These are phyloP conservation scores for Corynorhinus townsendii DNA, from an alignment of 2,113 vertebrate genomes.

Conservation along the genomic window DNA sequence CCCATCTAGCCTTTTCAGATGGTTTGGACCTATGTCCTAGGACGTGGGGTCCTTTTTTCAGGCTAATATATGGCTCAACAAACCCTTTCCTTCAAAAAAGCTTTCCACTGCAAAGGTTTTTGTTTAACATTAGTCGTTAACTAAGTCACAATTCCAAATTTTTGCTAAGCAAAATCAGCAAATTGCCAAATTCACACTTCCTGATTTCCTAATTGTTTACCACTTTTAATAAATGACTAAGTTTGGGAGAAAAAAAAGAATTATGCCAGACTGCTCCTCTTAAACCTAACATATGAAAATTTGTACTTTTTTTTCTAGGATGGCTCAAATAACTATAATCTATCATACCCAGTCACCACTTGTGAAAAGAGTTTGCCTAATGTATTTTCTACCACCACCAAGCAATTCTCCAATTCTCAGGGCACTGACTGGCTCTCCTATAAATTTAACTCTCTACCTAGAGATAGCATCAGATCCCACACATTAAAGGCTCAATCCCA, in stretches of 20 bases:
- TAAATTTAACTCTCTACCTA: background rate
- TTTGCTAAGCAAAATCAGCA: constrained; percentile 15
- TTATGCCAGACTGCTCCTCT: background rate
- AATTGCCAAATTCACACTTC: constrained; percentile 21
- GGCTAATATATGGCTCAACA: background rate
- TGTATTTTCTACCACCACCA: background rate
- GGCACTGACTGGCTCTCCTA: background rate
- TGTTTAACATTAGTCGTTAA: background rate
- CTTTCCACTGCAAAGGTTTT: background rate
- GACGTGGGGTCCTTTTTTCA: background rate
- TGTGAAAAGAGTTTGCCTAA: background rate
- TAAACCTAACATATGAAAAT: background rate
- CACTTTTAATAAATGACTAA: background rate
- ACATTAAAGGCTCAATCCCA: background rate
- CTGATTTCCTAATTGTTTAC: background rate
- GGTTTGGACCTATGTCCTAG: background rate
- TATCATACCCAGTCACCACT: background rate
- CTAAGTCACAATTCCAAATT: background rate
- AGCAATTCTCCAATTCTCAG: background rate
- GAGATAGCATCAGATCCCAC: background rate
- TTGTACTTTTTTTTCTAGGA: background rate
- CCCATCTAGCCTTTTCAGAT: background rate
- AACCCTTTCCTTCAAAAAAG: background rate
- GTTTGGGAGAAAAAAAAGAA: background rate
- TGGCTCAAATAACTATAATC: constrained; percentile 9